Evolutionary conservation across 2,113 vertebrate genomes (phyloP).

Genomic region (Chaetodon trifascialis): DNA sequence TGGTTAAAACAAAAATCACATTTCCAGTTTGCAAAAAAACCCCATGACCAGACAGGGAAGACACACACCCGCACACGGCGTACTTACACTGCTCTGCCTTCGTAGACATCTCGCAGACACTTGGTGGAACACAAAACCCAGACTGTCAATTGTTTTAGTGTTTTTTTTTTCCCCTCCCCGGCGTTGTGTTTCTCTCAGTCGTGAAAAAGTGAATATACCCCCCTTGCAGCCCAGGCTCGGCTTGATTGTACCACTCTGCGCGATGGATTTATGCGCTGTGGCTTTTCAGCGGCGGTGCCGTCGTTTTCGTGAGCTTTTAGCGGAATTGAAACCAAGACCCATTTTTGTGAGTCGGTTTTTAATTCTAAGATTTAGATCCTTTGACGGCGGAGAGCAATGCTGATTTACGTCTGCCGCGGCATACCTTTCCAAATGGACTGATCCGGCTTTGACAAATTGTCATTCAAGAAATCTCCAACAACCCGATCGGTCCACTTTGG

Average conservation of each 20-base stretch:
- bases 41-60: conserved; percentile 12
- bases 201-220: conserved; percentile 81
- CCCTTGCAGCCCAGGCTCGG: conserved; percentile 67
- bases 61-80: conserved; percentile 21
- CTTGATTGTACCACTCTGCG: conserved; percentile 83
- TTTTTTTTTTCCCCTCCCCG: conserved; percentile 54
- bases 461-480: conserved; percentile 77
- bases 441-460: conserved; percentile 83
- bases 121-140: conserved; percentile 73
- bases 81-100: conserved; percentile 99
- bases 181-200: conserved; percentile 79
- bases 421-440: conserved; percentile 83
- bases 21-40: conserved; percentile 31
- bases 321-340: conserved; percentile 14
- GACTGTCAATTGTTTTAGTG: conserved; percentile 71
- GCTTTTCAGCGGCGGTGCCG: conserved; percentile 24
- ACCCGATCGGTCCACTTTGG: conserved; percentile 32
- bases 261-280: conserved; percentile 44
- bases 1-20: conserved; percentile 56
- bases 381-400: background rate
- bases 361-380: background rate
- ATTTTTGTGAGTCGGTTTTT: background rate
- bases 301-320: conserved; percentile 24
- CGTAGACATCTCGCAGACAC: conserved; percentile 90
- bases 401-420: conserved; percentile 28